A percentile compares a stretch with the other conserved stretches of the same genome.
These are phyloP conservation scores for Labeo rohita DNA, from an alignment of 2,113 vertebrate genomes.

Conservation along the genomic window DNA sequence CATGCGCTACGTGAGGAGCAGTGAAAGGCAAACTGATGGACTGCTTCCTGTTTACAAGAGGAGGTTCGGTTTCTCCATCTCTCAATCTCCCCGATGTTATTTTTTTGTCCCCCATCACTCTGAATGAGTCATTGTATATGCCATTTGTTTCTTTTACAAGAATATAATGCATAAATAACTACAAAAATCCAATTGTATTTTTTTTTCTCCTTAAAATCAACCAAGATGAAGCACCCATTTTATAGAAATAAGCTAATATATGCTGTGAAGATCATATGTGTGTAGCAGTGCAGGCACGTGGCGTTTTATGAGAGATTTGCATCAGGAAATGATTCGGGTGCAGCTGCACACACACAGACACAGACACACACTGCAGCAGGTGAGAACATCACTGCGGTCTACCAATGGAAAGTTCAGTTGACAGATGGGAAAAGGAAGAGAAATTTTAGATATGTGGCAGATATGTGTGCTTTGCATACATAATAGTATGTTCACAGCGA, in stretches of 20 bases:
- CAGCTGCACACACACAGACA: constrained; percentile 24
- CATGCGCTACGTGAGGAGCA: not conserved
- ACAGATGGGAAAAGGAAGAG: constrained; percentile 23
- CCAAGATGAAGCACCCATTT: not conserved
- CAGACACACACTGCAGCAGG: constrained; percentile 17
- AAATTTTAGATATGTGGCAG: not conserved
- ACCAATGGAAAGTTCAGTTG: constrained; percentile 54
- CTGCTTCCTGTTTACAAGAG: constrained; percentile 50
- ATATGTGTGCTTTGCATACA: constrained; percentile 7
- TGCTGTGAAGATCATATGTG: not conserved
- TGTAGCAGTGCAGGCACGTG: not conserved
- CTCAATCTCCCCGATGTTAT: constrained; percentile 22
- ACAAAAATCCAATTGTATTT: not conserved
- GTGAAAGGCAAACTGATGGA: constrained; percentile 26
- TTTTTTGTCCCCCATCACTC: constrained; percentile 1
- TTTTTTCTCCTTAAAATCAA: not conserved
- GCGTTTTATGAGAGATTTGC: constrained; percentile 42
- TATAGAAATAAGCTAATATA: not conserved
- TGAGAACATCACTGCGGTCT: constrained; percentile 18
- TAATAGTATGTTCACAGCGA: not conserved
- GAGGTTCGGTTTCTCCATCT: constrained; percentile 35
- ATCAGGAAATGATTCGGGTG: constrained; percentile 53
- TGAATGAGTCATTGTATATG: not conserved
- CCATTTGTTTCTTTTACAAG: not conserved
- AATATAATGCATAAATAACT: not conserved